Base-by-base conservation (phyloP, 2,113 vertebrate genomes). In the Naja naja region DNA sequence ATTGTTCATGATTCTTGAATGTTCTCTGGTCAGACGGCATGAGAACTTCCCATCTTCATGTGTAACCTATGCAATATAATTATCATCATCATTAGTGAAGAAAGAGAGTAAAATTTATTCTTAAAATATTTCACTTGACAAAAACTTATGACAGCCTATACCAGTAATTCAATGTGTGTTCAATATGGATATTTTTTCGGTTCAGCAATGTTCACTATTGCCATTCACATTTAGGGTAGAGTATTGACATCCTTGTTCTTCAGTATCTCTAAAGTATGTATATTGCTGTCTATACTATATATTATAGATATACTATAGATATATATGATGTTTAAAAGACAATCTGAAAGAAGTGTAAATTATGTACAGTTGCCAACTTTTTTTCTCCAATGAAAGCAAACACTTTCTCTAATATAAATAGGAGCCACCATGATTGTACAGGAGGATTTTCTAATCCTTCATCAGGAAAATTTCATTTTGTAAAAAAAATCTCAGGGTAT, bases 191-290 rank as follows among this genome's bases (percentile, higher is more conserved):
- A 22, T 56, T 43, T 45, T 85, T 85, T n/a, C 9, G 54, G 10
- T 49, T 88, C 34, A 74, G 4, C 47, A 74, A 5, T 54, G 49
- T 45, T 18, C 9, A 49, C 47, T 16, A 43, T 60, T 39, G 10
- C 16, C 43, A 56, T 30, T 89, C 23, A 89, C 74, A 39, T 34
- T 5, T 0, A 95, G 55, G 30, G 39, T 0, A 94, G 56, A 22
- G 20, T 64, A 91, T 43, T 54, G 90, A 34, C 11, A n/a, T 18
- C 4, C 0, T 4, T 25, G 54, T 25, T 43, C 34, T 0, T 30
- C 69, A 56, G 64, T 14, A 69, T 69, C 0, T 0, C 30, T 0
- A 1, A 49, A 52, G 6, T 52, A 0, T 0, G 0, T 23, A 5
- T 47, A 2, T 2, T n/a, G 0, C 11, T 3, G 88, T 89, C 25